Base-by-base conservation (phyloP, 2,888 invertebrate species). In the Nemotelus pantherinus region DNA sequence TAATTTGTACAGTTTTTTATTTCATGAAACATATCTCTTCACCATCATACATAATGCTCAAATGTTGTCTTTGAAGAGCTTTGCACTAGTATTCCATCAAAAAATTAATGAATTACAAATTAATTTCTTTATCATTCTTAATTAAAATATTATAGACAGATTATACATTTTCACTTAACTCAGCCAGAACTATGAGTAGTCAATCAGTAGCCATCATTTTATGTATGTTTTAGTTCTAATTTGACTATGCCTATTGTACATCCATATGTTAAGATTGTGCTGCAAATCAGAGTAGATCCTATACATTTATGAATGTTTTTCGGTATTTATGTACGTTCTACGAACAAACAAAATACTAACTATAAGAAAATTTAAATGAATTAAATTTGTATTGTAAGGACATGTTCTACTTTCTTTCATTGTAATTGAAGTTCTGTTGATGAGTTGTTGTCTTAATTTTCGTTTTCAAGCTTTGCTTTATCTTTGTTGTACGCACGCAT, bases 1-100 rank as follows among this genome's bases (percentile, higher is more conserved):
- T 68, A 53, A 60, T 74, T 74, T 60, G 72, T 74, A 74, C 72
- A 74, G 72, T 74, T 74, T 67, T 74, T 71, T 74, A 47, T 48
- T 74, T 71, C 53, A 71, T 71, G 55, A 57, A 71, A 71, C 45
- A 44, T 71, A 39, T 60, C 48, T 44, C 39, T n/a, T 74, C 47
- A 45, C 48, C 60, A 58, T 68, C 9, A 53, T 74, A 58, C 47
- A 55, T 74, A 53, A 60, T 58, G 55, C 44, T 74, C 41, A 57
- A 41, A 68, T 41, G 10, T 71, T 71, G 25, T 25, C 57, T n/a
- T 57, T 55, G 58, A 3, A 39, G 55, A 47, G 55, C 45, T 60
- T 74, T 74, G 60, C 72, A 74, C 57, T 44, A 47, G 58, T 45
- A 63, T 43, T 65, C 3, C 44, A 45, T 44, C 10, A 65, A 65